Conservation (phyloP, 2,113 vertebrate genomes). For the Sula dactylatra region DNA sequence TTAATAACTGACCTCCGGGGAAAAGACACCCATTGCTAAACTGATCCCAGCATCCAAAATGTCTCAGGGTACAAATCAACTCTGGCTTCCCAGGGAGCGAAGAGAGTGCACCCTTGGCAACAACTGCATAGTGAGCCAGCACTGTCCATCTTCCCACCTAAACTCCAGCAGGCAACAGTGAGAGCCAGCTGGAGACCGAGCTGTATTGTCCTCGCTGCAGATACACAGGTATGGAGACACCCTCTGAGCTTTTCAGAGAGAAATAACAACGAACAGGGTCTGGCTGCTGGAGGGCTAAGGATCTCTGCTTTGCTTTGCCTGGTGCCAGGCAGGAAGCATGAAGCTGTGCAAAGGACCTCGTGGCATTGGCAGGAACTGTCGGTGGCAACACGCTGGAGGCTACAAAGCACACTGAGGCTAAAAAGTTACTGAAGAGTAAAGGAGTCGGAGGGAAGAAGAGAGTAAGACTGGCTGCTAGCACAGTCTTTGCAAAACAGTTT, state of each 20-base stretch:
- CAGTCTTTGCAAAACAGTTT: neutral
- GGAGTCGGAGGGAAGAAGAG: neutral
- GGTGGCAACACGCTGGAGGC: neutral
- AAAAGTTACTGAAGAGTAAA: neutral
- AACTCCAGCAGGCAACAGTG: neutral
- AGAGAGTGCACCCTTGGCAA: neutral
- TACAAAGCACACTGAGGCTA: neutral
- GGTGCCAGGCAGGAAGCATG: neutral
- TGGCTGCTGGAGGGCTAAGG: neutral
- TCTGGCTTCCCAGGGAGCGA: neutral
- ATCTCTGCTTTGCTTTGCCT: neutral
- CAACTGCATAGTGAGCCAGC: neutral
- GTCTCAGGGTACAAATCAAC: neutral
- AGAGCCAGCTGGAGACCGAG: neutral
- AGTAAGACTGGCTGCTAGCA: neutral
- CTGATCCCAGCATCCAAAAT: neutral
- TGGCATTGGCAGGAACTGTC: neutral
- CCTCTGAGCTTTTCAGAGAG: neutral
- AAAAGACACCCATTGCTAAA: neutral
- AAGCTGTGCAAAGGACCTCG: neutral
- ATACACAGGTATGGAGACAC: neutral
- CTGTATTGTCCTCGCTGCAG: neutral
- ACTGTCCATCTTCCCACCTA: neutral
- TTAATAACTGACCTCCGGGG: neutral
- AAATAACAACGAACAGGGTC: neutral